These are phyloP conservation scores for Coelopa frigida DNA, from an alignment of 1,140 invertebrate species.

Conservation along the genomic window DNA sequence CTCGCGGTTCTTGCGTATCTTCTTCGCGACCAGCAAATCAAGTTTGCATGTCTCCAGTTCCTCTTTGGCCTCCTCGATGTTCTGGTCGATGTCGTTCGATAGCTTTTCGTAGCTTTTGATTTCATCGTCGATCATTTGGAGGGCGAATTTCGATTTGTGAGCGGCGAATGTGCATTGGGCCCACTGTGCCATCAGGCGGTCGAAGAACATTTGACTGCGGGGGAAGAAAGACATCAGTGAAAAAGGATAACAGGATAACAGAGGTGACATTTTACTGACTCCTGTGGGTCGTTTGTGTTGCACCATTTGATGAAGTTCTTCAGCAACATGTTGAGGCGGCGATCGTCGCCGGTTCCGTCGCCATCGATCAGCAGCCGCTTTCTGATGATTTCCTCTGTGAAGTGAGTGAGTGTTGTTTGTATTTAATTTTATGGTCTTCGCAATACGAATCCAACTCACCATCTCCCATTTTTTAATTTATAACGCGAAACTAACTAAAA, in stretches of 20 bases:
- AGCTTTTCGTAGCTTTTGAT: slow-evolving; percentile 75
- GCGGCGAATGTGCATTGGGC: slow-evolving; percentile 83
- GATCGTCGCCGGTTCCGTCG: slow-evolving; percentile 91
- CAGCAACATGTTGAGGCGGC: slow-evolving; percentile 73
- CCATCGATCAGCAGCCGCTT: slow-evolving; percentile 86
- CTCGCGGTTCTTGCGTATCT: slow-evolving; percentile 77
- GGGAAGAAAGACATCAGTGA: slow-evolving; percentile 5
- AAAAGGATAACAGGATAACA: not conserved
- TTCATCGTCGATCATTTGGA: slow-evolving; percentile 75
- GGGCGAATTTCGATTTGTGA: slow-evolving; percentile 69
- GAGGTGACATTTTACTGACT: not conserved
- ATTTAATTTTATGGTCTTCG: too few relatives aligned
- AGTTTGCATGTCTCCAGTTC: slow-evolving; percentile 67
- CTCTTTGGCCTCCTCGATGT: slow-evolving; percentile 67
- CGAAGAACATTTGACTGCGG: slow-evolving; percentile 55
- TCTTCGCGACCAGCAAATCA: slow-evolving; percentile 71
- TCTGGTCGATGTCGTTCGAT: slow-evolving; percentile 64
- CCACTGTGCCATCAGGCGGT: slow-evolving; percentile 72
- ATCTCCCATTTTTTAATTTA: too few relatives aligned
- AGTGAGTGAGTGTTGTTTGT: not conserved
- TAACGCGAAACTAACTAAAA: too few relatives aligned
- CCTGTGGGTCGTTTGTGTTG: not conserved
- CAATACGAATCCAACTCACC: too few relatives aligned
- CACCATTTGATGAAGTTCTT: slow-evolving; percentile 84
- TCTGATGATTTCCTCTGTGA: slow-evolving; percentile 79